Evolutionary conservation across 2,797 vertebrate species (phyloP), one percentile per base, ranked within the genome.

Genomic region (Huso huso): DNA sequence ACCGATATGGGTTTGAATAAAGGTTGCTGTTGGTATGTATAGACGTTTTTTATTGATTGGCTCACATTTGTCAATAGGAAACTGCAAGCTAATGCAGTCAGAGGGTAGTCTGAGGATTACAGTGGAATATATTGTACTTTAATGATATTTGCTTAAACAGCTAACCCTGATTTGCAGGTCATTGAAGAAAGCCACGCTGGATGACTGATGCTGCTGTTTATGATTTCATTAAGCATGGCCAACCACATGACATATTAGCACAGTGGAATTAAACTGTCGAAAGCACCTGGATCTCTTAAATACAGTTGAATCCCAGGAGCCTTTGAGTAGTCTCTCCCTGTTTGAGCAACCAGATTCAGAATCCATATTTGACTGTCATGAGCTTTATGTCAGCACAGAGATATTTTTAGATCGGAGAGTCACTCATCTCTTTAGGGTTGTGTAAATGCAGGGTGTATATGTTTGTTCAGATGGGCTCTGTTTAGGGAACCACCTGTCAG

Each of bases 381-480:
- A 73, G 79, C 71, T 66, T 73, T 75, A 73, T 76, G 78, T 86
- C 69, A 51, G 13, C 3, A 10, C 8, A 11, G 55, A 65, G 23
- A 73, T 87, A 87, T 87, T 88, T 86, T 84, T 87, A 87, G 85
- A 76, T 73, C 74, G 78, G 79, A 81, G 74, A 2, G 52, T 55
- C 52, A 55, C 23, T 86, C 84, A 82, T 78, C 72, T 68, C 75
- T 74, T 74, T 75, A 72, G 77, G 76, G n/a, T 10, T 7, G 75
- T 74, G 75, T 77, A 10, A 58, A 11, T 13, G 11, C 55, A 58
- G 4, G 55, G 7, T 15, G 12, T n/a, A 58, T 58, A 58, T 11
- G 76, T 75, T 71, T 69, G 72, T 78, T 80, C 73, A 69, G 73
- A 77, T 71, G 76, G 74, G 59, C 18, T 58, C 55, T 11, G 55